Conservation (phyloP, 2,113 vertebrate genomes). For the Xiphophorus maculatus region DNA sequence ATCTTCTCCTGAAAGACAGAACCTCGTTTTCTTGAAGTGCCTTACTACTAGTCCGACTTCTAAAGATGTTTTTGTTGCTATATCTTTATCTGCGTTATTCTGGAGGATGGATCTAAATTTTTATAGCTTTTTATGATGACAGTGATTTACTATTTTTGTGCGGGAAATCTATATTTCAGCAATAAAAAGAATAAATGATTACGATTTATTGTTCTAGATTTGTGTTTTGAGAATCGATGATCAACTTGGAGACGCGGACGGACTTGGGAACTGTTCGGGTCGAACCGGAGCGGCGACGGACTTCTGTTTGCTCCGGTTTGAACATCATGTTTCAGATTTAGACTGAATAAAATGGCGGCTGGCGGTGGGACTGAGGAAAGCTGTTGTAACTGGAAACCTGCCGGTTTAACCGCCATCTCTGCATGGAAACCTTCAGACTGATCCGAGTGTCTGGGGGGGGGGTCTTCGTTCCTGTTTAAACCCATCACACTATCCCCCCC, state of each 20-base stretch:
- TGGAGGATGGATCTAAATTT: slow-evolving; percentile 72
- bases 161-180: slow-evolving; percentile 83
- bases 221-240: slow-evolving; percentile 67
- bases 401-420: neutral
- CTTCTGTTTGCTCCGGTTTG: neutral
- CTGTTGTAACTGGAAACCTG: slow-evolving; percentile 66
- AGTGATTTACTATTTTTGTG: slow-evolving; percentile 72
- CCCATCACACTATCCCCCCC: slow-evolving; percentile 44
- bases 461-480: neutral
- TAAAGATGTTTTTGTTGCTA: slow-evolving; percentile 78
- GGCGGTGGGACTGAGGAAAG: slow-evolving; percentile 28
- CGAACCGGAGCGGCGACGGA: neutral
- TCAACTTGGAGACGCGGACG: slow-evolving; percentile 45
- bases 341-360: neutral
- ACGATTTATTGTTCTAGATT: slow-evolving; percentile 64
- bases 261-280: slow-evolving; percentile 2
- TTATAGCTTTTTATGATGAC: slow-evolving; percentile 79
- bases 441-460: slow-evolving; percentile 4
- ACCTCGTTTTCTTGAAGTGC: slow-evolving; percentile 87
- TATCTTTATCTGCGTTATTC: slow-evolving; percentile 83
- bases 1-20: slow-evolving; percentile 43
- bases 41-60: slow-evolving; percentile 83
- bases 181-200: slow-evolving; percentile 78
- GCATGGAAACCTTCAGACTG: slow-evolving; percentile 39
- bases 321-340: slow-evolving; percentile 6